Evolutionary conservation across 1,140 invertebrate species (phyloP).

Genomic region (Orussus abietinus): DNA sequence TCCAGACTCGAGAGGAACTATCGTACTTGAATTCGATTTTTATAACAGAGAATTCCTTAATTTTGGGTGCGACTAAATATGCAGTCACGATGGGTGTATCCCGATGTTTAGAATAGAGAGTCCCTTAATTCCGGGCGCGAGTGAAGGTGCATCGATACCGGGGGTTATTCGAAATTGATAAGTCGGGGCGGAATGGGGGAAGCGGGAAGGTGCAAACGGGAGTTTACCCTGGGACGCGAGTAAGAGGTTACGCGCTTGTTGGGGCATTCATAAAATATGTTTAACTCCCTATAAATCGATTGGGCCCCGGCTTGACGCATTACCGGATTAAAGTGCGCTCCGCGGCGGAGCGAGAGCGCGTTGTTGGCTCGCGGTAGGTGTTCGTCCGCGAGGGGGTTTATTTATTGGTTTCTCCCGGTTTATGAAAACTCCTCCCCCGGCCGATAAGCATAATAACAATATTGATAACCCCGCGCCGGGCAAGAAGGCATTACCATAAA

Average conservation of each 20-base stretch:
- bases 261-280: constrained; percentile 28
- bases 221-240: constrained; percentile 9
- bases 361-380: not conserved
- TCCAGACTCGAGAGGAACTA: no score
- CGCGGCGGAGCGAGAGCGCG: constrained; percentile 6
- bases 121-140: no score
- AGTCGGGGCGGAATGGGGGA: no score
- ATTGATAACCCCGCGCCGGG: constrained; percentile 43
- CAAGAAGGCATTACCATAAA: constrained; percentile 47
- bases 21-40: no score
- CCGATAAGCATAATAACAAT: no score
- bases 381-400: constrained; percentile 2
- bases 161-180: no score
- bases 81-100: no score
- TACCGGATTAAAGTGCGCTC: constrained; percentile 22
- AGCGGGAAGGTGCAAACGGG: constrained; percentile 16
- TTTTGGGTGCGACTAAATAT: no score
- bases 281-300: constrained; percentile 30
- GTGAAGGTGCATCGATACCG: no score
- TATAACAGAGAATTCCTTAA: no score
- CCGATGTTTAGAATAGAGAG: no score
- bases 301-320: constrained; percentile 17
- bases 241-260: constrained; percentile 18
- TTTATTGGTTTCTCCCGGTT: constrained; percentile 15
- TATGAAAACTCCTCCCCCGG: constrained; percentile 16